Evolutionary conservation across 2,113 vertebrate species (phyloP), one percentile per base, ranked within the genome.

Genomic region (Trochalopteron elliotii): DNA sequence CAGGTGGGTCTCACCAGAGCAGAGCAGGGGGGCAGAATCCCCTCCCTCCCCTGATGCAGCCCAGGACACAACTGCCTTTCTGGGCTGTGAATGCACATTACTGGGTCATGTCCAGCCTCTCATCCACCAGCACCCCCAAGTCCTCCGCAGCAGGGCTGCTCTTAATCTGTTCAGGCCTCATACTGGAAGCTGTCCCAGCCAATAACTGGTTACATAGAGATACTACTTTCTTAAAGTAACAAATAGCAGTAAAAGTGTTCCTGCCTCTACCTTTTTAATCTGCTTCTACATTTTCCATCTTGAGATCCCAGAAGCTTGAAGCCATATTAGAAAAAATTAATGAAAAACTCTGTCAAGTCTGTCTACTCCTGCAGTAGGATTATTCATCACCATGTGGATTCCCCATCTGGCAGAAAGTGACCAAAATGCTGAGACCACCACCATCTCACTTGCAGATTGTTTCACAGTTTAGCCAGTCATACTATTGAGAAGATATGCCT

Each of bases 301-400:
- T 63, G 79, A 75, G 14, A 90, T 77, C 33, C 35, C 24, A 55
- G 83, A 74, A 78, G 49, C 39, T 57, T 83, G 45, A 80, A 88
- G 80, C 22, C 9, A 4, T 50, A 37, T 59, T 22, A 86, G 52
- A 81, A 87, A 77, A 27, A 77, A 11, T 30, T 87, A 21, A 57
- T 63, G 25, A 61, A 90, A 94, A 93, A 83, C 15, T 65, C 63
- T 63, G 24, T 71, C 30, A 74, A 88, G 75, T 78, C 75, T 59
- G 24, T 60, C 44, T 63, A 22, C 25, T 78, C 74, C 79, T 86
- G 70, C 64, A 64, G 56, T 37, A 67, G 56, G 76, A 92, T 95
- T 97, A 91, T 96, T 97, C 94, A 96, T 65, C 45, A n/a, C 69
- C 72, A 91, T 0, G 0, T 96, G 94, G 82, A 71, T 81, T 96